Conservation (phyloP, 2,113 vertebrate species). For the Cairina moschata region DNA sequence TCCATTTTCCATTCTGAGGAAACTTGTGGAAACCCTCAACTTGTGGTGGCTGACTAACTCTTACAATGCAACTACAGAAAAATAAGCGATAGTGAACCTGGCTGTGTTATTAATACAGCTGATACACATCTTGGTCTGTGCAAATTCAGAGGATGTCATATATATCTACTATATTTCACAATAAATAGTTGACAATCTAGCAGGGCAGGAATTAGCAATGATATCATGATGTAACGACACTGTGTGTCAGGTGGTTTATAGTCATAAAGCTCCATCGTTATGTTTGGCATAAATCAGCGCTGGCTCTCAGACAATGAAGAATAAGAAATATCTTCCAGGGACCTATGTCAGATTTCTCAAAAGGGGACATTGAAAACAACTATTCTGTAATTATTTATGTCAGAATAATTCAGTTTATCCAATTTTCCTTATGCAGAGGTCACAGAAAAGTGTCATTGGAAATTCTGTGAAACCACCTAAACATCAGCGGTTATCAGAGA, state of each 20-base stretch:
- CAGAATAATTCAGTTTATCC: neutral
- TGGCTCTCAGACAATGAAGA: neutral
- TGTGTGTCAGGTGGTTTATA: neutral
- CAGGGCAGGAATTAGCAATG: neutral
- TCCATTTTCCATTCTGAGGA: neutral
- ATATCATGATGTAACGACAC: neutral
- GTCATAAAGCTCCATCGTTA: neutral
- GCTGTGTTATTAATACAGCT: neutral
- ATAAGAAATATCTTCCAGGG: neutral
- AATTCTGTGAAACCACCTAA: neutral
- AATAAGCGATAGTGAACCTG: neutral
- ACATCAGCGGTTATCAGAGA: neutral
- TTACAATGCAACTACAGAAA: neutral
- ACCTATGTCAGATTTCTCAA: neutral
- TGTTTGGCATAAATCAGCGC: neutral
- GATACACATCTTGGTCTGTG: neutral
- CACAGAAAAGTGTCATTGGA: neutral
- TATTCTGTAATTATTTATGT: neutral
- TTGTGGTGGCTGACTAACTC: neutral
- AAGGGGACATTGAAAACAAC: neutral
- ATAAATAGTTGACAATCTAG: neutral
- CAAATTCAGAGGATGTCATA: neutral
- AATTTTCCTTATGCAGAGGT: neutral
- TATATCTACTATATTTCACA: conserved; percentile 13
- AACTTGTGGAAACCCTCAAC: neutral